phyloP scores from a whole-genome alignment of 2,888 invertebrate species.

The Rhogogaster chlorosoma region DNA sequence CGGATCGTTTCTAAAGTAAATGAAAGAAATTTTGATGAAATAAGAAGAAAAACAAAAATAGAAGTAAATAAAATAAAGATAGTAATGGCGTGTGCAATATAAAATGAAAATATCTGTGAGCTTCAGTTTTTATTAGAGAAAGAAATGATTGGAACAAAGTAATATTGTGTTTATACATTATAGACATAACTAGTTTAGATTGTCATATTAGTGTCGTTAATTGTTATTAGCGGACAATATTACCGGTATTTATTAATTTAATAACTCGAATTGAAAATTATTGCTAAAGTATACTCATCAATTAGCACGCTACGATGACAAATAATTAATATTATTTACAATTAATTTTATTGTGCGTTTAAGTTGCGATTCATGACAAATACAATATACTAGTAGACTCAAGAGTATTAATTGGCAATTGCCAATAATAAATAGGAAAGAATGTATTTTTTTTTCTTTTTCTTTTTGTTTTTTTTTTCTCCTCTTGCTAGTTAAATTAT shows the following conservation, averaged over 20 bases:
- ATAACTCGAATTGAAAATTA: constrained; percentile 46
- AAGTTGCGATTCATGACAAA: constrained; percentile 45
- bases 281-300: constrained; percentile 41
- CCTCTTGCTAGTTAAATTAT: constrained; percentile 4
- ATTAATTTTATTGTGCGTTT: constrained; percentile 51
- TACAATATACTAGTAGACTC: constrained; percentile 36
- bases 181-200: constrained; percentile 45
- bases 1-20: constrained; percentile 21
- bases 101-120: constrained; percentile 34
- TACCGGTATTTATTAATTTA: constrained; percentile 31
- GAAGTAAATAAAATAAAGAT: constrained; percentile 57
- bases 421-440: constrained; percentile 37
- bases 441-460: background rate
- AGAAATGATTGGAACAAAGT: constrained; percentile 19
- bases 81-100: background rate
- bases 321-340: constrained; percentile 45
- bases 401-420: constrained; percentile 39
- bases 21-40: background rate
- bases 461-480: background rate
- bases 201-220: constrained; percentile 53
- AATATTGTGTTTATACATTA: constrained; percentile 25
- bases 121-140: constrained; percentile 25
- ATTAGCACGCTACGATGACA: constrained; percentile 46
- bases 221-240: constrained; percentile 36
- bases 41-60: constrained; percentile 15